Base-by-base conservation (phyloP, 1,140 invertebrate species). In the Calosoma granatense region DNA sequence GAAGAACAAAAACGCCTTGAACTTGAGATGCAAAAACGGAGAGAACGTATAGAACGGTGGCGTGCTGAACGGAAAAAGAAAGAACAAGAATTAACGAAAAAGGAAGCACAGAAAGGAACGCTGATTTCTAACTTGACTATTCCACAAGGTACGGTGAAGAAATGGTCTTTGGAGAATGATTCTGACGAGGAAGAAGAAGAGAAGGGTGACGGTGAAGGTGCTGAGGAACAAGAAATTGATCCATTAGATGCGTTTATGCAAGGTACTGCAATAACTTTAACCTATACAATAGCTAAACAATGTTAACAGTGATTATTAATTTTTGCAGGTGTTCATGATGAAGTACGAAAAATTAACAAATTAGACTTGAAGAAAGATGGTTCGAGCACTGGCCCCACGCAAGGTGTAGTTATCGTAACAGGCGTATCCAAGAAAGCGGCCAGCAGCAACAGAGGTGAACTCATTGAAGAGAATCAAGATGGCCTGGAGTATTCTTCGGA, bases 381-480 rank as follows among this genome's bases (percentile, higher is more conserved):
- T 4, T 71, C 73, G 56, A 68, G 71, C 2, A 58, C 72, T 11
- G 73, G 71, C 2, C 66, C 73, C 2, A 78, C 79, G 60, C 78
- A 78, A 59, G 74, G 76, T 3, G 64, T 92, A 1, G 82, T 90
- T 9, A 88, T 94, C 56, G 81, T 95, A 2, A 91, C 88, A n/a
- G 94, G 92, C 11, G 86, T 94, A 4, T 91, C 91, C 15, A 96
- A 95, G 66, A 88, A 87, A 66, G 78, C 81, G 20, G 77, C 80
- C 43, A 80, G 81, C 62, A 81, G 87, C 39, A 86, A 88, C 56
- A 83, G 84, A 76, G 93, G 95, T 55, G 95, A 98, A 76, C 72
- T 98, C 0, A 97, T 98, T 65, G 93, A 97, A 71, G 94, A 96
- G 68, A 97, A 98, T 76, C 90, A 95, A 75, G 95, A 98, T 75